Base-by-base conservation (phyloP, 2,797 vertebrate species). In the Neosilurus hyrtlii region DNA sequence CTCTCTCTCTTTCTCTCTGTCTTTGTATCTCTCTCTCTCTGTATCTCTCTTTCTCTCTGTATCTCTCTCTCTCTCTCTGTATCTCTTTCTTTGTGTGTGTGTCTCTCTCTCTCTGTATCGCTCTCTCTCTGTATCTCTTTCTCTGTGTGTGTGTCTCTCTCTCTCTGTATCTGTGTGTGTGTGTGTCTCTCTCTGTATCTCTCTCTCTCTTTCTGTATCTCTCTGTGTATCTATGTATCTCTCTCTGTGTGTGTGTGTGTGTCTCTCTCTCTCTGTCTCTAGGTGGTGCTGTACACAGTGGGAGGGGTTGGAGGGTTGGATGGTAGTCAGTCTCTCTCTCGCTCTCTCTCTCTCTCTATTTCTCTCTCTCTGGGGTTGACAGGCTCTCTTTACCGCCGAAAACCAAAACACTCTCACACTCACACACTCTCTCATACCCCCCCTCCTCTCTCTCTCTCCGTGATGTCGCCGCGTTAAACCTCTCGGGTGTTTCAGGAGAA, bases 351-450 rank as follows among this genome's bases (percentile, higher is more conserved):
- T 56, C 54, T 57, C 56, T 57, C 56, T 57, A 9, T 57, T 11
- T 57, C 56, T 57, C 11, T 57, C 56, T 57, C 56, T 57, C 56
- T 15, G 43, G 79, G 56, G 51, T 81, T 81, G 79, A 62, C 67
- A 81, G 67, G 35, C 56, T 6, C 56, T 73, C 74, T 49, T 57
- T 70, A 62, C 35, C n/a, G 79, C 56, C 67, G 62, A 54, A 67
- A 51, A 61, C 63, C 51, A 11, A 52, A 54, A 67, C 1, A 80
- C 79, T 0, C 52, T 14, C 79, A 26, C 79, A 49, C 66, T 26
- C 79, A 9, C 78, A 35, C 77, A 66, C 77, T 20, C 35, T 63
- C 22, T 2, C 77, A 26, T 43, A 30, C 77, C 6, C n/a, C n/a
- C n/a, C n/a, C n/a, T n/a, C n/a, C n/a, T n/a, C n/a, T 43, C 35